These are phyloP conservation scores for Prinia subflava DNA, from an alignment of 2,113 vertebrate genomes.

Conservation along the genomic window DNA sequence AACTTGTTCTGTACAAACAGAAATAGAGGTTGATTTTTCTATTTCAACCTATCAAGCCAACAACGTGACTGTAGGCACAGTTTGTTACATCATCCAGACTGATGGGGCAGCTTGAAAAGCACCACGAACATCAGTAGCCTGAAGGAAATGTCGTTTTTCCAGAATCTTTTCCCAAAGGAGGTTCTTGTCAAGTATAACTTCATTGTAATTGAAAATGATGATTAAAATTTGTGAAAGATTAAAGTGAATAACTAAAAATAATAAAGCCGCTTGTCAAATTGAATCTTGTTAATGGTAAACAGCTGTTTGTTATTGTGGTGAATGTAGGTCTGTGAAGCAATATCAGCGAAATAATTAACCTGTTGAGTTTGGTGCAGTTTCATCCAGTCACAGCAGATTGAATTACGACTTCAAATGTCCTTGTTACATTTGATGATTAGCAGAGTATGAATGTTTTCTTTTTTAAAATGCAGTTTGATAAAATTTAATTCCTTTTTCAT, in stretches of 20 bases:
- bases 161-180: neutral
- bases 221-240: slow-evolving; percentile 12
- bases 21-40: neutral
- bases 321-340: neutral
- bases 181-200: slow-evolving; percentile 8
- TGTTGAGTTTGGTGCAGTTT: neutral
- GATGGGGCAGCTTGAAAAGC: neutral
- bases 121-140: neutral
- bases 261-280: slow-evolving; percentile 2
- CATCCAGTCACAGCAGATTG: neutral
- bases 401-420: neutral
- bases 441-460: neutral
- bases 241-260: slow-evolving; percentile 13
- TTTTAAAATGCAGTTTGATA: neutral
- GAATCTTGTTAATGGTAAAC: neutral
- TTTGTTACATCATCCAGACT: neutral
- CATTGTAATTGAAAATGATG: neutral
- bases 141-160: neutral
- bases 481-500: neutral
- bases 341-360: slow-evolving; percentile 13
- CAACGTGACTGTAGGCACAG: neutral
- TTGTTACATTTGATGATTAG: neutral
- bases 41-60: neutral
- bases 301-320: slow-evolving; percentile 1
- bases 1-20: neutral